A percentile compares a stretch with the other conserved stretches of the same genome.
These are phyloP conservation scores for Ancistrus triradiatus DNA, from an alignment of 2,113 vertebrate species.

Conservation along the genomic window DNA sequence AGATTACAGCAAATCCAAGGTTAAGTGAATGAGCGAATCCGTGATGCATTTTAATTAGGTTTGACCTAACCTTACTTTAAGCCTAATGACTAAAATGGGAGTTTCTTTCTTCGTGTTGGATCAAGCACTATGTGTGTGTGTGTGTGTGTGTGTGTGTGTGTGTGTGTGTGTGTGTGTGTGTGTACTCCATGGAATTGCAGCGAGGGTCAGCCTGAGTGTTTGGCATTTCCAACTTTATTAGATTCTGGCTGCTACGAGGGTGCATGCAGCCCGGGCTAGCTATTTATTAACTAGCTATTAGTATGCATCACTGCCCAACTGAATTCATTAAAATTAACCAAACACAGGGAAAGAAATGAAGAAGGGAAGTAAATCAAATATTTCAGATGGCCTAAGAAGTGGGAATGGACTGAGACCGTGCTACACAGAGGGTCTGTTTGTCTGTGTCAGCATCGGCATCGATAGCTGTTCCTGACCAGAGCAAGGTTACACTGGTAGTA, in stretches of 20 bases:
- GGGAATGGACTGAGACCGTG: too few species aligned
- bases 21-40: slow-evolving; percentile 56
- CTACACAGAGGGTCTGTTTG: too few species aligned
- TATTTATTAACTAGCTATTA: slow-evolving; percentile 30
- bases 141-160: not conserved
- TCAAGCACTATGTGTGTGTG: not conserved
- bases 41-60: slow-evolving; percentile 60
- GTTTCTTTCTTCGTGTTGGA: slow-evolving; percentile 8
- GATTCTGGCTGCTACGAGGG: slow-evolving; percentile 44
- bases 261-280: slow-evolving; percentile 31
- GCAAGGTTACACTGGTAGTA: too few species aligned
- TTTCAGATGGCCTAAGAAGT: too few species aligned
- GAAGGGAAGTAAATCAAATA: too few species aligned
- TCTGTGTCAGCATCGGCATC: too few species aligned
- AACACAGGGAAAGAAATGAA: not conserved
- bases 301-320: not conserved
- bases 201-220: slow-evolving; percentile 39
- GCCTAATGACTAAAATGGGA: slow-evolving; percentile 6
- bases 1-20: slow-evolving; percentile 56
- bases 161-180: not conserved
- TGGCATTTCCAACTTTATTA: slow-evolving; percentile 47
- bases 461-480: too few species aligned
- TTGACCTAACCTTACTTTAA: slow-evolving; percentile 53
- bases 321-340: not conserved
- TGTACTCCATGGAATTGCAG: not conserved